phyloP scores from a whole-genome alignment of 2,888 invertebrate species.

The Strigamia crassipes region DNA sequence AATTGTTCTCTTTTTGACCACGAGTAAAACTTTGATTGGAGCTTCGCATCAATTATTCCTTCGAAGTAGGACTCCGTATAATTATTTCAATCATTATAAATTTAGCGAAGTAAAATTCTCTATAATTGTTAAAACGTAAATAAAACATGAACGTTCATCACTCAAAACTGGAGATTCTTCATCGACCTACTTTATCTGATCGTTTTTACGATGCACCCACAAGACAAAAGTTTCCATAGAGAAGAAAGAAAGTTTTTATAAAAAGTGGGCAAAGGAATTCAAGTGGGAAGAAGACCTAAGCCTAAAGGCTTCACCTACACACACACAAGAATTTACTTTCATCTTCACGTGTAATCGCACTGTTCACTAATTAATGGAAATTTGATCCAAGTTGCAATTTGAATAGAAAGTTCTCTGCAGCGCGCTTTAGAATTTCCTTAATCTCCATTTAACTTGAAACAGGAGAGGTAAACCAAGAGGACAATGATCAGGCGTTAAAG shows the following conservation, averaged over 20 bases:
- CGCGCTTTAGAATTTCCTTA: not conserved
- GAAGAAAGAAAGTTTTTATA: not conserved
- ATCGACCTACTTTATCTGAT: constrained; percentile 14
- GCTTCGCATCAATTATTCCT: not conserved
- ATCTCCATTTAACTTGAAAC: not conserved
- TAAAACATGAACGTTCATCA: constrained; percentile 1
- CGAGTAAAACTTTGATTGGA: not conserved
- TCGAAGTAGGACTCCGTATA: not conserved
- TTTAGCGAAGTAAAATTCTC: not conserved
- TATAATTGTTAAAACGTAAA: not conserved
- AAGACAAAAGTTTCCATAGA: not conserved
- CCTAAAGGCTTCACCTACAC: not conserved
- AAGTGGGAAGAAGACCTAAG: not conserved
- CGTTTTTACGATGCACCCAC: constrained; percentile 23
- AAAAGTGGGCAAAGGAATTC: not conserved
- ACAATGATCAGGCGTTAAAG: not conserved
- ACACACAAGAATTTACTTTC: not conserved
- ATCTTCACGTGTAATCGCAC: not conserved
- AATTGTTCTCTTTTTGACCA: not conserved
- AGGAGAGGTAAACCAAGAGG: not conserved
- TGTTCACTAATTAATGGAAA: constrained; percentile 1
- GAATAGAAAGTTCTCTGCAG: not conserved
- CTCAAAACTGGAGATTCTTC: not conserved
- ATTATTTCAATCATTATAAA: not conserved
- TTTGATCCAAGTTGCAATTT: constrained; percentile 20